phyloP scores from a whole-genome alignment of 1,140 invertebrate genomes.

The Sitobion miscanthi region DNA sequence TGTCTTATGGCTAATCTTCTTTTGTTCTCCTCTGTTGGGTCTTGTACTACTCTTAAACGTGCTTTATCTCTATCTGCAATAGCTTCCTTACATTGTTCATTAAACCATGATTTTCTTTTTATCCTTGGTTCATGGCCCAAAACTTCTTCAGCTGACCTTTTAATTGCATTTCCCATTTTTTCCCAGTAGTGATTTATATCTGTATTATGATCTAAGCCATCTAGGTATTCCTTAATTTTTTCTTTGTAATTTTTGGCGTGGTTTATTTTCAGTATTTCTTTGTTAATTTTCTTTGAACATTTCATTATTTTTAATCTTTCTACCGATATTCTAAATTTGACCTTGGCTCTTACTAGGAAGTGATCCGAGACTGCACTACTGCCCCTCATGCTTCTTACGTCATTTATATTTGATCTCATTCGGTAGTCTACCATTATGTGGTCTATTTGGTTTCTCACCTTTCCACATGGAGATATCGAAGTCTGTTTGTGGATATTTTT shows the following conservation, averaged over 20 bases:
- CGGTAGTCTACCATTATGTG: constrained; percentile 55
- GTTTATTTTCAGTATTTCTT: not conserved
- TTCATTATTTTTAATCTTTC: constrained; percentile 7
- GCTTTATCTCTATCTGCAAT: too few relatives aligned
- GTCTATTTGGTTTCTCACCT: constrained; percentile 58
- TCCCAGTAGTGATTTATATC: not conserved
- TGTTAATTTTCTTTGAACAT: not conserved
- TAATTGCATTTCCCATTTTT: too few relatives aligned
- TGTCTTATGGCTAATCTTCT: too few relatives aligned
- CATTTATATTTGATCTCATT: not conserved
- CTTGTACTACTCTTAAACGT: too few relatives aligned
- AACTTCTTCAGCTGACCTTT: too few relatives aligned
- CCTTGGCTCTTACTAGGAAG: not conserved
- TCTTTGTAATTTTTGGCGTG: not conserved
- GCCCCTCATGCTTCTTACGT: not conserved
- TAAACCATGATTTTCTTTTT: too few relatives aligned
- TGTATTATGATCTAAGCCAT: not conserved
- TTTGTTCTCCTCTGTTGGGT: too few relatives aligned
- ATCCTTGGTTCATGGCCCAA: too few relatives aligned
- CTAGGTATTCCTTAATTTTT: constrained; percentile 28
- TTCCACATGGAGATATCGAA: constrained; percentile 58
- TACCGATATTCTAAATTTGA: constrained; percentile 13
- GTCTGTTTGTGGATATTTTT: constrained; percentile 38
- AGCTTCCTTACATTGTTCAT: too few relatives aligned
- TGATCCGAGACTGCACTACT: not conserved